Evolutionary conservation across 1,140 invertebrate genomes (phyloP).

Genomic region (Megathymus violae): DNA sequence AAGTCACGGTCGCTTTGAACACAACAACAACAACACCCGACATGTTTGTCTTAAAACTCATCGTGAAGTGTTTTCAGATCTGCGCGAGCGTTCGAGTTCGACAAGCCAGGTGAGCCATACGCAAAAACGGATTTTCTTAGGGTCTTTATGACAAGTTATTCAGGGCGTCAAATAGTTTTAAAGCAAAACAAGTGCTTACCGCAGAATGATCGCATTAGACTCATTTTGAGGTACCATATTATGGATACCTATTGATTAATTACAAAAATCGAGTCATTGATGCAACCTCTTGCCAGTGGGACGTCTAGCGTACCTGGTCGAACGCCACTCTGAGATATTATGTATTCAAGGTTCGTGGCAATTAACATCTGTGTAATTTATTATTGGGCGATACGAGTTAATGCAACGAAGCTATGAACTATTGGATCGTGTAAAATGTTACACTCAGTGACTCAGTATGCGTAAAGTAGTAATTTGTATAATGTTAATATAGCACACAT

Average conservation of each 20-base stretch:
- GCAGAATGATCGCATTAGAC: background rate
- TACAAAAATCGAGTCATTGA: constrained; percentile 19
- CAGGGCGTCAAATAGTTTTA: constrained; percentile 9
- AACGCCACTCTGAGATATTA: constrained; percentile 10
- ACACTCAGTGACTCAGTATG: background rate
- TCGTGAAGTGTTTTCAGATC: constrained; percentile 10
- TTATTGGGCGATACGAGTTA: constrained; percentile 16
- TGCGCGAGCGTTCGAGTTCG: too few relatives aligned
- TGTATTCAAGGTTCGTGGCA: constrained; percentile 12
- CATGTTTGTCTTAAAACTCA: constrained; percentile 21
- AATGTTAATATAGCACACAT: constrained; percentile 5
- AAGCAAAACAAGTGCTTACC: constrained; percentile 3
- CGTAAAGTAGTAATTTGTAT: too few relatives aligned
- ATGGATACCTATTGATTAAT: background rate
- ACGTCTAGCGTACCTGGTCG: constrained; percentile 21
- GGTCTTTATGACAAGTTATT: too few relatives aligned
- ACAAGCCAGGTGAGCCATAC: too few relatives aligned
- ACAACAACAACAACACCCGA: constrained; percentile 19
- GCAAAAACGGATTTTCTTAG: too few relatives aligned
- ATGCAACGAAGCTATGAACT: constrained; percentile 3
- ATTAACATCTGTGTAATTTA: constrained; percentile 25
- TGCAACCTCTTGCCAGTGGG: constrained; percentile 6
- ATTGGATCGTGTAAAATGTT: constrained; percentile 2
- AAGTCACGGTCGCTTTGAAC: constrained; percentile 14
- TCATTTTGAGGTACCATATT: constrained; percentile 9